Base-by-base conservation (phyloP, 2,797 vertebrate species). In the Erethizon dorsatum region DNA sequence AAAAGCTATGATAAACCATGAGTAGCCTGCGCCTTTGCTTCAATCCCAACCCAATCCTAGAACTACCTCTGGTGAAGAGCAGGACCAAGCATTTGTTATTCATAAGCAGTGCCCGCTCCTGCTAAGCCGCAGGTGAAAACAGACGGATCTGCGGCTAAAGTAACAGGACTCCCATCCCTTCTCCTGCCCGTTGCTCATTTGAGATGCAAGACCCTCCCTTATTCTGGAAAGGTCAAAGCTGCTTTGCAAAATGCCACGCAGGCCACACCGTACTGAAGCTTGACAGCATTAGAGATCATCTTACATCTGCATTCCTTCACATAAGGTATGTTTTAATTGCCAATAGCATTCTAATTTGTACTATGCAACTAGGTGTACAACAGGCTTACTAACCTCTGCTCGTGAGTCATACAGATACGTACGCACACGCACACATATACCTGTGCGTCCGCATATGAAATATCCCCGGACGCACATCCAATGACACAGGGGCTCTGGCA, bases 181-280 rank as follows among this genome's bases (percentile, higher is more conserved):
- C 63, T 67, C 73, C 56, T 50, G n/a, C 41, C 85, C 84, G 71
- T 69, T 71, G 59, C 41, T 71, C 83, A 71, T 59, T 83, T 69
- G 31, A 2, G 54, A 92, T 14, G 45, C 45, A 63, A 73, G 47
- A 87, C 59, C 24, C 78, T 90, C 65, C 75, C 78, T 88, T n/a
- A 41, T 33, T 67, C 73, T 28, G 88, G 63, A 93, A 93, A 96
- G 94, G 82, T 90, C 85, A 85, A 69, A 69, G 61, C 45, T 69
- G 47, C 52, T 85, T 88, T 77, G 69, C 45, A 56, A 89, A 95
- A 86, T n/a, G 67, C 31, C 91, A 88, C 13, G 54, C 61, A 50
- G 71, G 73, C 71, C 54, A 80, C 26, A 83, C 54, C 54, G 83
- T 78, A 83, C 73, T 86, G 37, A 95, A 79, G 45, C n/a, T 63